phyloP scores from a whole-genome alignment of 2,797 vertebrate genomes.

The Scleropages formosus region DNA sequence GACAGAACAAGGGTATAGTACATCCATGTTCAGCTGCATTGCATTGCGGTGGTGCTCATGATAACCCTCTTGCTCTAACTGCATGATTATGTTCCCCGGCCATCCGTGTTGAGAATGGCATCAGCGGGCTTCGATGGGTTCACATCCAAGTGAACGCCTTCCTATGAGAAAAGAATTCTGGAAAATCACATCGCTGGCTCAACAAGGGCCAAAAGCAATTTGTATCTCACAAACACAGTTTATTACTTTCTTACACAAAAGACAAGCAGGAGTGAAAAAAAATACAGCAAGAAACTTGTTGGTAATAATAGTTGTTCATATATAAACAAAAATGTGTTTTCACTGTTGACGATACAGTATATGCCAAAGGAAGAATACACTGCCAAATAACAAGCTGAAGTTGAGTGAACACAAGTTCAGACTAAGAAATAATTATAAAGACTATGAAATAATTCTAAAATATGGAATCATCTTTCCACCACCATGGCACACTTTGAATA shows the following conservation, averaged over 20 bases:
- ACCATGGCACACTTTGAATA: constrained; percentile 30
- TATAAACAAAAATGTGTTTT: no score
- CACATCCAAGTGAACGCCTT: constrained; percentile 49
- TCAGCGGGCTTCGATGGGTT: constrained; percentile 56
- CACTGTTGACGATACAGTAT: no score
- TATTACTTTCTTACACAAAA: not conserved
- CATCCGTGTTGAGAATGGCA: constrained; percentile 52
- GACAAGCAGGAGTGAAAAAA: no score
- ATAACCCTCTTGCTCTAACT: constrained; percentile 46
- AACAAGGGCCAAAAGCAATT: not conserved
- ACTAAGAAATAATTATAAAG: not conserved
- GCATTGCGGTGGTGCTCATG: constrained; percentile 26
- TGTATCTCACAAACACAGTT: not conserved
- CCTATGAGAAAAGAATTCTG: not conserved
- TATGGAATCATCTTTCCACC: not conserved
- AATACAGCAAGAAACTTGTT: no score
- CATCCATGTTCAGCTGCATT: constrained; percentile 18
- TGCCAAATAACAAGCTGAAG: no score
- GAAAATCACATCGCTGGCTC: not conserved
- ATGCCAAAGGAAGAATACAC: no score
- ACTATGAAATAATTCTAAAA: not conserved
- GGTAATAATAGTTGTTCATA: no score
- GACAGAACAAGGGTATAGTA: constrained; percentile 37
- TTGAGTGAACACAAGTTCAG: not conserved
- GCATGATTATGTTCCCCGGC: constrained; percentile 61